Evolutionary conservation across 1,140 invertebrate genomes (phyloP).

Genomic region (Olivierus martensii): DNA sequence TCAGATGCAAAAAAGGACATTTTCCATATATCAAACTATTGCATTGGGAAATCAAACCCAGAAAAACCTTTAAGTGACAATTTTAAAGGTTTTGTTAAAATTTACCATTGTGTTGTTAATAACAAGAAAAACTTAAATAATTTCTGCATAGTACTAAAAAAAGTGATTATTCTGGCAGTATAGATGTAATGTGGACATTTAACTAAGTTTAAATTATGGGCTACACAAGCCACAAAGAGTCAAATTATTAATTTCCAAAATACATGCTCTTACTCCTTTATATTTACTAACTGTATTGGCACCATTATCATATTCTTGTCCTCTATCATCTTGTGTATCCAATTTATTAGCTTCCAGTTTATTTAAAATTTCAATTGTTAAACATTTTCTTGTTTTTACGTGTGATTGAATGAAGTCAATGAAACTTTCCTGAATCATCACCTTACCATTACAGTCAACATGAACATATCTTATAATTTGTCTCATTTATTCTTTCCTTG

Average conservation of each 20-base stretch:
- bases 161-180: background rate
- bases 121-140: background rate
- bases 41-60: too few species aligned
- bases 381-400: conserved; percentile 4
- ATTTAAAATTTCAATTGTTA: conserved; percentile 3
- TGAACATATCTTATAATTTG: conserved; percentile 14
- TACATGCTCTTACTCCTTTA: background rate
- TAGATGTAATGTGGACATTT: background rate
- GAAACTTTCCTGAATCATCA: conserved; percentile 1
- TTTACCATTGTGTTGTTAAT: background rate
- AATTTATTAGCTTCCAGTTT: conserved; percentile 1
- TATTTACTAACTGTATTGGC: background rate
- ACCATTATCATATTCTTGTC: conserved; percentile 7
- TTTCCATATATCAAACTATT: too few species aligned
- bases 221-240: conserved; percentile 2
- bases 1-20: too few species aligned
- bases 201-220: background rate
- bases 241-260: conserved; percentile 3
- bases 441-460: background rate
- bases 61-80: background rate
- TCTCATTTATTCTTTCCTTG: conserved; percentile 13
- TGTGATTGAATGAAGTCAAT: conserved; percentile 4
- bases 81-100: background rate
- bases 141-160: background rate
- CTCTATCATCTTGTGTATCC: background rate